Percentiles rank a stretch among this genome's conserved stretches.
Conservation (phyloP, 30 jellyfish, hydroid and myxozoan species). For the Phacellophora camtschatica region DNA sequence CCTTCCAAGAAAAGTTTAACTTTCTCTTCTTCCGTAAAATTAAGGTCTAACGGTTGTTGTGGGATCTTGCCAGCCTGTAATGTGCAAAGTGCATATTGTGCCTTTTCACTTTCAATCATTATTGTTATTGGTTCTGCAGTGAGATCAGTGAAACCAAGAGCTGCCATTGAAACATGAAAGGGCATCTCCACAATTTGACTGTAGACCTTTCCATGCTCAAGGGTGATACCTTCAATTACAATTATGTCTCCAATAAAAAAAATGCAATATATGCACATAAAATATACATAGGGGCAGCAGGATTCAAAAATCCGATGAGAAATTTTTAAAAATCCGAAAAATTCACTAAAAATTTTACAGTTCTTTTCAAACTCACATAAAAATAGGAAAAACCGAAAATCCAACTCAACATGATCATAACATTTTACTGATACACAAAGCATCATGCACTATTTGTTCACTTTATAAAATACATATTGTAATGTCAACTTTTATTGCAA, state of each 20-base stretch:
- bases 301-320: no score
- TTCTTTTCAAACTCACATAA: no score
- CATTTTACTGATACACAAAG: no score
- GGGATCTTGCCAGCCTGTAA: slow-evolving; percentile 80
- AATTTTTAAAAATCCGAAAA: no score
- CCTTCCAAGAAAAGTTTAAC: slow-evolving; percentile 88
- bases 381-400: no score
- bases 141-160: slow-evolving; percentile 74
- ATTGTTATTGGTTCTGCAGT: slow-evolving; percentile 81
- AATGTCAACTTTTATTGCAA: no score
- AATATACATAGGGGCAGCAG: no score
- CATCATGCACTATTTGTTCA: no score
- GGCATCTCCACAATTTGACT: slow-evolving; percentile 90
- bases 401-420: no score
- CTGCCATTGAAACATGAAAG: slow-evolving; percentile 95
- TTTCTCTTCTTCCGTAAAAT: slow-evolving; percentile 96
- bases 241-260: not conserved
- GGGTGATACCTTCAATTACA: slow-evolving; percentile 66
- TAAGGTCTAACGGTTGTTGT: slow-evolving; percentile 81
- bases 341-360: no score
- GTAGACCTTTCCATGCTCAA: slow-evolving; percentile 86
- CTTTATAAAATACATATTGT: no score
- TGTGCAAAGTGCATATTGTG: slow-evolving; percentile 83
- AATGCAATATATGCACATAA: not conserved
- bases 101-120: slow-evolving; percentile 77